Base-by-base conservation (phyloP, 2,113 vertebrate species). In the Abramis brama region DNA sequence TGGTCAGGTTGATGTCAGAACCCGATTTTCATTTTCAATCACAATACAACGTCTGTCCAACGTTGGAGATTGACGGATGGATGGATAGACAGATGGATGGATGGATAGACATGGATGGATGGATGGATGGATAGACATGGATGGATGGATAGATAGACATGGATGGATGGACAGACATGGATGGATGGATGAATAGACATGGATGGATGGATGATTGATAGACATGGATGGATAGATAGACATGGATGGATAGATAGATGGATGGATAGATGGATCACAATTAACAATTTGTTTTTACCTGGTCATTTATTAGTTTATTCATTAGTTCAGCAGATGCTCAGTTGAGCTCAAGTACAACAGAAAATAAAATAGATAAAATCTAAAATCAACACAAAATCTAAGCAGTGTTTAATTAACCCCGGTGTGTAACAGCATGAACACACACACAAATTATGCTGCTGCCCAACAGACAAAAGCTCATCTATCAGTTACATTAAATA, bases 401-500 rank as follows among this genome's bases (percentile, higher is more conserved):
- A 47, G 71, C 59, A 39, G 60, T 52, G 59, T 47, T 78, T 15
- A 25, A 55, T 30, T 57, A 52, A 78, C 9, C 25, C 10, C 8
- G 9, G 5, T 13, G 43, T 62, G 36, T 15, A 62, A 43, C 17
- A 60, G 33, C 27, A 33, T 13, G 30, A 75, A 64, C 57, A 8
- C 89, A n/a, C 39, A 43, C n/a, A 25, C 55, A 8, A 2, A 55
- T 78, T 27, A 52, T 36, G 6, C 17, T 15, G 59, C 43, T 27
- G 10, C 3, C 30, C 10, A 19, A 33, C 5, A 60, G 66, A 15
- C 36, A 80, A 57, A 86, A 80, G 62, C 84, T 73, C 25, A 47
- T 47, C 76, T 80, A 80, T 30, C 39, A 36, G 25, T 76, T 64
- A n/a, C n/a, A 84, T 23, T 64, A 21, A 30, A 50, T 76, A 45